A percentile compares a stretch with the other conserved stretches of the same genome.
These are phyloP conservation scores for Mus caroli DNA, from an alignment of 2,797 vertebrate species.

Conservation along the genomic window DNA sequence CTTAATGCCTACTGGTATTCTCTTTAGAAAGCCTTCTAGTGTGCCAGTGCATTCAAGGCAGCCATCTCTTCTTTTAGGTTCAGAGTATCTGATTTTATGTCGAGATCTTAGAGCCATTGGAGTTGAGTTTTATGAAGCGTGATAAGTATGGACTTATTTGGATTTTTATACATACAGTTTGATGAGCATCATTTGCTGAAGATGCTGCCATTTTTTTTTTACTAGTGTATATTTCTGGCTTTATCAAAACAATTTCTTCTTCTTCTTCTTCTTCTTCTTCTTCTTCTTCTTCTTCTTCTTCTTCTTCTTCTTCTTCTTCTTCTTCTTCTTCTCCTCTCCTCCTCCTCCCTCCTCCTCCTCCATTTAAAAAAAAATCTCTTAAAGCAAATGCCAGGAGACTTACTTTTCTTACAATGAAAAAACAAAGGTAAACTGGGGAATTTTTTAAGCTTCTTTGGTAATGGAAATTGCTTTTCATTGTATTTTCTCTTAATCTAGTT, in stretches of 20 bases:
- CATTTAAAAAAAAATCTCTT: background rate
- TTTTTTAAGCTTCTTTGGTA: conserved; percentile 28
- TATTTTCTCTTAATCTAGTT: conserved; percentile 59
- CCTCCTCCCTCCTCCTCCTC: too few relatives aligned
- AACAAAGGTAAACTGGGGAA: background rate
- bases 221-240: background rate
- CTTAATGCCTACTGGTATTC: background rate
- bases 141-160: background rate
- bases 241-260: background rate
- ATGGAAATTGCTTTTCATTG: background rate
- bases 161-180: background rate
- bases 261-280: too few relatives aligned
- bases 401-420: background rate
- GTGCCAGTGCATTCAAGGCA: background rate
- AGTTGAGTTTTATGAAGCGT: background rate
- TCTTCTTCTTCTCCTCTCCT: too few relatives aligned
- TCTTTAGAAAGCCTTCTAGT: background rate
- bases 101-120: background rate
- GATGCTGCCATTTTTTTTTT: background rate
- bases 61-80: background rate
- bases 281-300: too few relatives aligned
- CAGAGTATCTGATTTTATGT: background rate
- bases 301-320: too few relatives aligned
- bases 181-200: background rate
- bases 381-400: background rate